These are phyloP conservation scores for Varanus komodoensis DNA, from an alignment of 2,113 vertebrate genomes.

Conservation along the genomic window DNA sequence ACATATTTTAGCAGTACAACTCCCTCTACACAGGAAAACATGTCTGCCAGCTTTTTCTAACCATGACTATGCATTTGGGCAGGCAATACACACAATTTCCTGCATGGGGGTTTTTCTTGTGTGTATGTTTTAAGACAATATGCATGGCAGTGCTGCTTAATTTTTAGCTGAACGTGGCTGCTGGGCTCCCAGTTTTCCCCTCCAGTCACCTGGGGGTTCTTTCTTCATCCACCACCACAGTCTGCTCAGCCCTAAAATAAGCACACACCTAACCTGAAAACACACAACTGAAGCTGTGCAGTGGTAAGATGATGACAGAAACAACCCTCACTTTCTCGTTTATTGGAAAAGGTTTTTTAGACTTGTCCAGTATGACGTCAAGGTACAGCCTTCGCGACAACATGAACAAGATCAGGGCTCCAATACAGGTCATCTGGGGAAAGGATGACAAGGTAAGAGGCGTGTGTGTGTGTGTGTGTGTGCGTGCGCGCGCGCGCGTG, in stretches of 20 bases:
- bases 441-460: slow-evolving; percentile 89
- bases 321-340: slow-evolving; percentile 46
- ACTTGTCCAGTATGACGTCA: slow-evolving; percentile 84
- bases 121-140: not conserved
- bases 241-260: not conserved
- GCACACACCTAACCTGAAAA: not conserved
- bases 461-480: not conserved
- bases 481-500: too few relatives aligned
- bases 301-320: not conserved
- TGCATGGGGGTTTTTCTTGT: not conserved
- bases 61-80: not conserved
- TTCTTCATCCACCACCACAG: not conserved
- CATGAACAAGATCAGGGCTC: slow-evolving; percentile 87
- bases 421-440: slow-evolving; percentile 93
- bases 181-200: not conserved
- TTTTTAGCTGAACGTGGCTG: not conserved
- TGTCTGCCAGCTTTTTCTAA: not conserved
- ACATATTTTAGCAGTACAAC: not conserved
- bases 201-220: too few relatives aligned
- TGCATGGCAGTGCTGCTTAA: not conserved
- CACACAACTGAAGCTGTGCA: not conserved
- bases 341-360: slow-evolving; percentile 84
- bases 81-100: not conserved
- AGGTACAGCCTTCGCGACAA: slow-evolving; percentile 86
- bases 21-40: not conserved